Evolutionary conservation across 92 coral and sea anemone genomes (phyloP).

Genomic region (Zoanthus solanderi): DNA sequence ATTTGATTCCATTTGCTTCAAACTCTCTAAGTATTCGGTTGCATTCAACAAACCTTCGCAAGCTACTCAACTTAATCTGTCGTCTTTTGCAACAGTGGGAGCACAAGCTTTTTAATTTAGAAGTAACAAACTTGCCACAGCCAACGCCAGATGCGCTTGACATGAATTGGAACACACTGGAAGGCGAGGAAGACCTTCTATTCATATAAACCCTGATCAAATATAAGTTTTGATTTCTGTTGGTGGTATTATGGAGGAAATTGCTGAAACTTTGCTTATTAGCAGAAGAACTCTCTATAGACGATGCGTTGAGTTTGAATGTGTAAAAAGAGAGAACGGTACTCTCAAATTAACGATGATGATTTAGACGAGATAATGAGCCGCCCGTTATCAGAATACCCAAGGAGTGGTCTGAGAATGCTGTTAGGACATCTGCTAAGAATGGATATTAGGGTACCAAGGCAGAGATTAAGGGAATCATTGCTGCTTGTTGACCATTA

Average conservation of each 20-base stretch:
- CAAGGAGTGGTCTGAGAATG: slow-evolving; percentile 63
- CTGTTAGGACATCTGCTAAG: slow-evolving; percentile 46
- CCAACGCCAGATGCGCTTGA: slow-evolving; percentile 53
- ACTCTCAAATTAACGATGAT: slow-evolving; percentile 22
- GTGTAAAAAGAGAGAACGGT: slow-evolving; percentile 62
- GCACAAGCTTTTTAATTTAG: slow-evolving; percentile 56
- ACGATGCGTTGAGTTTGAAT: slow-evolving; percentile 19
- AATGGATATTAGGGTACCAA: slow-evolving; percentile 20
- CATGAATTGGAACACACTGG: not conserved
- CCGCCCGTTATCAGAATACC: slow-evolving; percentile 50
- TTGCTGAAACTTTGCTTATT: slow-evolving; percentile 9
- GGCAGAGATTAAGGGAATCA: slow-evolving; percentile 63
- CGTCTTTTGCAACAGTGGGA: slow-evolving; percentile 56
- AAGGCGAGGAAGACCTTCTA: slow-evolving; percentile 55
- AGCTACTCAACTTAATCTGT: slow-evolving; percentile 22
- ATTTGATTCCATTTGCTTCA: no score
- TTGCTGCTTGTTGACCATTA: slow-evolving; percentile 53
- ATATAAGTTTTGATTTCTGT: slow-evolving; percentile 57
- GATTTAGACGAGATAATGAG: slow-evolving; percentile 53
- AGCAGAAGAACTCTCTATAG: slow-evolving; percentile 37
- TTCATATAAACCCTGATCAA: slow-evolving; percentile 60
- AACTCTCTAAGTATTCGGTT: no score
- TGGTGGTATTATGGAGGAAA: slow-evolving; percentile 57
- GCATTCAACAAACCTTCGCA: not conserved
- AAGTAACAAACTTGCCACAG: slow-evolving; percentile 54